A percentile compares a stretch with the other conserved stretches of the same genome.
phyloP scores from a whole-genome alignment of 2,888 invertebrate genomes.

The Prosopocoilus inquinatus region DNA sequence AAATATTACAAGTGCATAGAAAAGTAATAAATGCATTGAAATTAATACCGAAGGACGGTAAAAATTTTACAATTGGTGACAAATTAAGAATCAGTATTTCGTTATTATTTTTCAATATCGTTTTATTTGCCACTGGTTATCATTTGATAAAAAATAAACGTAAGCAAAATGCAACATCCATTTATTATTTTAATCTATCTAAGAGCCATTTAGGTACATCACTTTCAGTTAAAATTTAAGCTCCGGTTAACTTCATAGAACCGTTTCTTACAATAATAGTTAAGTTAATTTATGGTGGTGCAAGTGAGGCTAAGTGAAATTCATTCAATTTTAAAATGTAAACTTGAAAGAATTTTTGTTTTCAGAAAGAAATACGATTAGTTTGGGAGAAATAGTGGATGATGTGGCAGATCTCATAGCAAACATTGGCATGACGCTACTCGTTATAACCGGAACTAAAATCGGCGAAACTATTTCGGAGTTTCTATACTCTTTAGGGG shows the following conservation, averaged over 20 bases:
- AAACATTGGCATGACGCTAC: background rate
- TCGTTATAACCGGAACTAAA: background rate
- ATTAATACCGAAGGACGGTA: too few relatives aligned
- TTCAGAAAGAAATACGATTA: slow-evolving; percentile 5
- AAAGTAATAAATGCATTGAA: too few relatives aligned
- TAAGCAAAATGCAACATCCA: background rate
- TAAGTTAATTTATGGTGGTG: too few relatives aligned
- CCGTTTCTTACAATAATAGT: too few relatives aligned
- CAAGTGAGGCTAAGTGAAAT: too few relatives aligned
- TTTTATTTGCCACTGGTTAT: background rate
- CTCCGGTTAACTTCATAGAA: too few relatives aligned
- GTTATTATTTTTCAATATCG: background rate
- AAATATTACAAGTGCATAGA: too few relatives aligned
- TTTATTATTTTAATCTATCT: background rate
- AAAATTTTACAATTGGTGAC: too few relatives aligned
- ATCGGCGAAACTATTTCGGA: background rate
- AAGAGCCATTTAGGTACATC: background rate
- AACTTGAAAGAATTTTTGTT: background rate
- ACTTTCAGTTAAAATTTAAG: too few relatives aligned
- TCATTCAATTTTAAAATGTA: too few relatives aligned
- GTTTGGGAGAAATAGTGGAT: background rate
- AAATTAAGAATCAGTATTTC: background rate
- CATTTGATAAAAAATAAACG: slow-evolving; percentile 1
- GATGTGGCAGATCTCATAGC: background rate
- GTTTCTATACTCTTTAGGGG: background rate